These are phyloP conservation scores for Sitodiplosis mosellana DNA, from an alignment of 1,140 invertebrate genomes.

Conservation along the genomic window DNA sequence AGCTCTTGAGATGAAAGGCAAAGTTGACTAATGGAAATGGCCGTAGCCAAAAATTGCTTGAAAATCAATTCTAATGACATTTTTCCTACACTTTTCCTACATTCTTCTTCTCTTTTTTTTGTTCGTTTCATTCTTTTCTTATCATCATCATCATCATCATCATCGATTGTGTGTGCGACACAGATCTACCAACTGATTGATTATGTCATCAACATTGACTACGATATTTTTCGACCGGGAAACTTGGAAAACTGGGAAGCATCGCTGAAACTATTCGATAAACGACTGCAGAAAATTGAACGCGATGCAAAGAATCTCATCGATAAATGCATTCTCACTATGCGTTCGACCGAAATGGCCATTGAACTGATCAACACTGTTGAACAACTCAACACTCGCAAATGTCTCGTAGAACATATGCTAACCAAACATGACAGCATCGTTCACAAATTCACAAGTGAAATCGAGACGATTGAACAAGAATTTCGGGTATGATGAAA, in stretches of 20 bases:
- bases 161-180: too few relatives aligned
- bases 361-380: constrained; percentile 64
- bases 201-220: constrained; percentile 56
- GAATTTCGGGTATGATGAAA: constrained; percentile 38
- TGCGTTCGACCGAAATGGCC: constrained; percentile 59
- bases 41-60: too few relatives aligned
- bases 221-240: constrained; percentile 57
- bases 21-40: too few relatives aligned
- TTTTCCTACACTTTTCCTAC: too few relatives aligned
- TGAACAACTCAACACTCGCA: constrained; percentile 53
- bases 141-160: too few relatives aligned
- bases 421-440: constrained; percentile 68
- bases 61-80: too few relatives aligned
- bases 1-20: too few relatives aligned
- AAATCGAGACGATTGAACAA: constrained; percentile 47
- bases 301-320: constrained; percentile 69
- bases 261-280: constrained; percentile 53
- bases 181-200: constrained; percentile 48
- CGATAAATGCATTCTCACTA: constrained; percentile 62
- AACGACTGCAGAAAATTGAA: constrained; percentile 53
- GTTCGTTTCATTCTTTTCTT: too few relatives aligned
- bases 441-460: constrained; percentile 66
- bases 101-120: too few relatives aligned
- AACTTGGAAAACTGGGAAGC: constrained; percentile 69
- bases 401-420: constrained; percentile 48